Percentiles rank a stretch among this genome's conserved stretches.
Conservation (phyloP, 2,113 vertebrate species). For the Sphaerodactylus townsendi region DNA sequence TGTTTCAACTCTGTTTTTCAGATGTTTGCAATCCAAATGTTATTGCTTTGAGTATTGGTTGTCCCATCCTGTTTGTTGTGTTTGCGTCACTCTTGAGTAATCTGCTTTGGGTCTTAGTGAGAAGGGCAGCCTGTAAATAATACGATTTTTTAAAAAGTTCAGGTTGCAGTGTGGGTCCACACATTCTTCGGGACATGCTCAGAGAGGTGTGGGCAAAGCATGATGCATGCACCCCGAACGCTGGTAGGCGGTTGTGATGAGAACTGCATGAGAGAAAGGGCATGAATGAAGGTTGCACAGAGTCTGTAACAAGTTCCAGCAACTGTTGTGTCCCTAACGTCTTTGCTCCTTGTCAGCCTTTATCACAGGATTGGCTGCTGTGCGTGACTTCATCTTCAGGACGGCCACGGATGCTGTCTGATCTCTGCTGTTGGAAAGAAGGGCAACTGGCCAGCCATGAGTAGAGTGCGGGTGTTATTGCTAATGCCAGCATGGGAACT, state of each 20-base stretch:
- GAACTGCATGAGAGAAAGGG: background rate
- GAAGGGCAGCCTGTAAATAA: too few relatives aligned
- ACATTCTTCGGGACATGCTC: too few relatives aligned
- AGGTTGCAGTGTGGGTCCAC: background rate
- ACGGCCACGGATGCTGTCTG: background rate
- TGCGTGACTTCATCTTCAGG: background rate
- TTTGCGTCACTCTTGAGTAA: too few relatives aligned
- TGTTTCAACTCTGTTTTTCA: too few relatives aligned
- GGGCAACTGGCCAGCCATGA: slow-evolving; percentile 43
- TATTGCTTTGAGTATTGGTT: too few relatives aligned
- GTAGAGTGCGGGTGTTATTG: slow-evolving; percentile 30
- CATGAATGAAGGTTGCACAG: too few relatives aligned
- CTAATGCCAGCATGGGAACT: slow-evolving; percentile 35
- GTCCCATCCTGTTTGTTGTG: too few relatives aligned
- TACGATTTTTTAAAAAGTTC: too few relatives aligned
- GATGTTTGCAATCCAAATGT: too few relatives aligned
- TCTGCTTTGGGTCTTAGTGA: too few relatives aligned
- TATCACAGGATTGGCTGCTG: background rate
- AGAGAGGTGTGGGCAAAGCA: background rate
- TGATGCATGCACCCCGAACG: too few relatives aligned
- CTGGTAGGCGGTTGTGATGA: too few relatives aligned
- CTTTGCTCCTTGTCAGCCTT: background rate
- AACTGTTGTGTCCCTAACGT: background rate
- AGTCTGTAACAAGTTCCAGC: background rate
- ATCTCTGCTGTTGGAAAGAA: background rate